Percentiles rank a stretch among this genome's conserved stretches.
Evolutionary conservation across 2,797 vertebrate genomes (phyloP).

Genomic region (Mionectes olivaceus): DNA sequence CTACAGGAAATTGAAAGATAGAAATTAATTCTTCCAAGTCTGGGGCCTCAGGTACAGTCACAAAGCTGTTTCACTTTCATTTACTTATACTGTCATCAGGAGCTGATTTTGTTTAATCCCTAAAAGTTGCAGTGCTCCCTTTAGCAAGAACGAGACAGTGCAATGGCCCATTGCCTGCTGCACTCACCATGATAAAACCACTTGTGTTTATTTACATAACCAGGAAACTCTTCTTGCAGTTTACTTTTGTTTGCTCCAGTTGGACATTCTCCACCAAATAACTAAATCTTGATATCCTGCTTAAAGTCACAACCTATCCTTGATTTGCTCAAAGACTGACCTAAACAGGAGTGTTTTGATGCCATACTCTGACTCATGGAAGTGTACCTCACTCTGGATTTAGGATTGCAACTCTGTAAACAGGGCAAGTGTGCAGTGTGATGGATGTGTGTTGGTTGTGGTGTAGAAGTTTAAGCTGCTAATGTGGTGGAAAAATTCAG

Average conservation of each 20-base stretch:
- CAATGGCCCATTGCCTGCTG: background rate
- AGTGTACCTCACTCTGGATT: background rate
- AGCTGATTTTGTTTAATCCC: constrained; percentile 15
- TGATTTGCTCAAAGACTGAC: constrained; percentile 39
- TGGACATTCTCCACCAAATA: constrained; percentile 6
- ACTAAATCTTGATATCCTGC: background rate
- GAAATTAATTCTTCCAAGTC: background rate
- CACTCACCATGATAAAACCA: background rate
- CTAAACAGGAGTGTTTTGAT: constrained; percentile 33
- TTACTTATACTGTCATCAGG: constrained; percentile 1
- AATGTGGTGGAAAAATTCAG: background rate
- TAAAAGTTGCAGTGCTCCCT: background rate
- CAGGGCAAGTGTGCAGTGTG: background rate
- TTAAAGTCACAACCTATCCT: constrained; percentile 39
- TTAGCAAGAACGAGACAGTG: constrained; percentile 22
- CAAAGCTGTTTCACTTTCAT: background rate
- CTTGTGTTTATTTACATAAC: constrained; percentile 42
- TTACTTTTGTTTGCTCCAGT: constrained; percentile 18
- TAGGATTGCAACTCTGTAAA: background rate
- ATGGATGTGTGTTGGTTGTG: background rate
- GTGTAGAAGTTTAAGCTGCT: background rate
- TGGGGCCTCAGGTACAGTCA: background rate
- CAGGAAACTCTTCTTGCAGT: constrained; percentile 47
- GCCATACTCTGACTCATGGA: background rate
- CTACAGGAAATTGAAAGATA: background rate